Evolutionary conservation across 2,113 vertebrate species (phyloP).

Genomic region (Procavia capensis): DNA sequence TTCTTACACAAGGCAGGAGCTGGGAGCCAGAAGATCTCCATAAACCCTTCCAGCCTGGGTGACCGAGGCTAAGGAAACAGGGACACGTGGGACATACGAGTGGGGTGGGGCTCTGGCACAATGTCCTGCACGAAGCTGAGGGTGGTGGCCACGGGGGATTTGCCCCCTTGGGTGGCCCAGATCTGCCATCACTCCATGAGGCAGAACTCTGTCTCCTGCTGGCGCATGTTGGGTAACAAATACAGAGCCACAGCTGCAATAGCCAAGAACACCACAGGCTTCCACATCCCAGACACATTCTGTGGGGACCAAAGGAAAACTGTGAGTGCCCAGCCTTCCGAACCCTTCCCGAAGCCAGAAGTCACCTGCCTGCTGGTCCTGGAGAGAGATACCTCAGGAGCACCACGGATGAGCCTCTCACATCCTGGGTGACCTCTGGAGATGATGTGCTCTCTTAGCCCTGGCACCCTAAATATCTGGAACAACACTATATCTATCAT

Average conservation of each 20-base stretch:
- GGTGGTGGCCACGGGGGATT: conserved; percentile 22
- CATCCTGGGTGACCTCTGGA: not conserved
- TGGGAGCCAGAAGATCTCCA: conserved; percentile 43
- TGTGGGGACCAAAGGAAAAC: conserved; percentile 77
- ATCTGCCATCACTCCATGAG: conserved; percentile 75
- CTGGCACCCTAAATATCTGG: not conserved
- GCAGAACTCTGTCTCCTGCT: conserved; percentile 73
- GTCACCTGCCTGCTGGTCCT: conserved; percentile 30
- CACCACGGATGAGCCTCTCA: not conserved
- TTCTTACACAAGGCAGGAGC: conserved; percentile 72
- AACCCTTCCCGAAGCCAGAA: conserved; percentile 40
- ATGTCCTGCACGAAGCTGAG: conserved; percentile 70
- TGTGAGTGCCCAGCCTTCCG: conserved; percentile 58
- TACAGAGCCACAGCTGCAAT: conserved; percentile 82
- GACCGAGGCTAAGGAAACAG: conserved; percentile 53
- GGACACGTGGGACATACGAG: not conserved
- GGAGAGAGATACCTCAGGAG: not conserved
- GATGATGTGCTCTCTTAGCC: not conserved
- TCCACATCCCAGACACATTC: conserved; percentile 83
- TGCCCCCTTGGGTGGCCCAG: conserved; percentile 55
- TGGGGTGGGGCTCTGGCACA: conserved; percentile 58
- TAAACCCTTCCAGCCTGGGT: conserved; percentile 60
- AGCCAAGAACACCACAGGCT: conserved; percentile 82
- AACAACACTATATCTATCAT: not conserved
- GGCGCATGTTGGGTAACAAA: conserved; percentile 80